Base-by-base conservation (phyloP, 2,113 vertebrate genomes). In the Chloropsis cyanopogon region DNA sequence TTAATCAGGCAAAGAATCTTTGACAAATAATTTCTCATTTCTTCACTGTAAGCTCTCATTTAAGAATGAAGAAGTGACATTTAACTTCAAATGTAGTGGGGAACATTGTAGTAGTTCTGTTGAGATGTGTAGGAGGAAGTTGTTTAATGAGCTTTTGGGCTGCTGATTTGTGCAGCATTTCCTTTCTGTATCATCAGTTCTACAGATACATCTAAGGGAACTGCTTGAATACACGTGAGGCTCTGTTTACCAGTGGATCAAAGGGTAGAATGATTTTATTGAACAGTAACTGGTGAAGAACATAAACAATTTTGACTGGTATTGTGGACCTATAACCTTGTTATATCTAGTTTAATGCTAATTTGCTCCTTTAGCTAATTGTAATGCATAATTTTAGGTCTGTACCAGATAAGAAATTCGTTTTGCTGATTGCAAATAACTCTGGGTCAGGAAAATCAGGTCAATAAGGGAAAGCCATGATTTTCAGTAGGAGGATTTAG, bases 401-500 rank as follows among this genome's bases (percentile, higher is more conserved):
- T 92, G 66, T 88, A 68, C 41, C 63, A 90, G 76, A 77, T 66
- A 78, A 93, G 46, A 64, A 90, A 63, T 92, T 28, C 18, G 39
- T 93, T 83, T 94, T 83, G 63, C 37, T 95, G 82, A 88, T 90
- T 76, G 85, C 35, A 35, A 31, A 7, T 54, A 52, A 78, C 37
- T 72, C 66, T 60, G 75, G 59, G 46, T 95, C 82, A 86, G 68
- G 59, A 95, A 93, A 94, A 96, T 59, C 59, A 84, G 94, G 88
- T 94, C 92, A 96, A 24, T 78, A 68, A 94, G 56, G 29, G 49
- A 54, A 84, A 95, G 64, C 13, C 24, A 18, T 84, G 28, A 50
- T 90, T 95, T 92, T 91, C 49, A 60, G 47, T 28, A n/a, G 90
- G 77, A 91, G 80, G 84, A 89, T 87, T 96, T 92, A 77, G 71